Evolutionary conservation across 2,797 vertebrate species (phyloP).

Genomic region (Poeciliopsis gracilis): DNA sequence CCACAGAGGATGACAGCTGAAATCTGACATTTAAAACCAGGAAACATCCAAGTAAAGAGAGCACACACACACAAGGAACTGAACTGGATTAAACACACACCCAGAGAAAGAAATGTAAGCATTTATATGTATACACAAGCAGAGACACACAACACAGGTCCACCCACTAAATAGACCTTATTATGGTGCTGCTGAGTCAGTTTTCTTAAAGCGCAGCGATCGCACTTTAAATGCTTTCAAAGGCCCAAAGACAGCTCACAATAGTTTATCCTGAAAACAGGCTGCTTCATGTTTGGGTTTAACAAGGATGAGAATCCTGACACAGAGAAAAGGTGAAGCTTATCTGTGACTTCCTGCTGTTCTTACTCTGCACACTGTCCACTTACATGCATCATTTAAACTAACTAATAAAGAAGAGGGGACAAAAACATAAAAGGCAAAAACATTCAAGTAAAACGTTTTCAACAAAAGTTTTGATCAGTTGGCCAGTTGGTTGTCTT

Average conservation of each 20-base stretch:
- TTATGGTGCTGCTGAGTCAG: slow-evolving; percentile 28
- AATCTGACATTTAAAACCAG: slow-evolving; percentile 62
- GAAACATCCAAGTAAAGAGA: slow-evolving; percentile 30
- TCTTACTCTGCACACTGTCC: slow-evolving; percentile 31
- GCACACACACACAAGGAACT: neutral
- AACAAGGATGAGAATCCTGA: slow-evolving; percentile 12
- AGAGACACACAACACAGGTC: slow-evolving; percentile 22
- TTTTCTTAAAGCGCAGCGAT: slow-evolving; percentile 49
- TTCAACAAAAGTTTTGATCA: neutral
- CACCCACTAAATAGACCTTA: slow-evolving; percentile 26
- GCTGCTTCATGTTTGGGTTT: slow-evolving; percentile 26
- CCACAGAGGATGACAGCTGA: slow-evolving; percentile 47
- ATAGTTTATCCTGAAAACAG: slow-evolving; percentile 30
- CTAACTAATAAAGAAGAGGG: neutral
- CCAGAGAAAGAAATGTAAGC: neutral
- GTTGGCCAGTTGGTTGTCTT: neutral
- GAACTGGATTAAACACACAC: slow-evolving; percentile 1
- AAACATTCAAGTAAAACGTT: neutral
- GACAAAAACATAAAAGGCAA: neutral
- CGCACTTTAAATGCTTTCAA: slow-evolving; percentile 49
- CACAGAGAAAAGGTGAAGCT: slow-evolving; percentile 11
- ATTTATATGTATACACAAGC: neutral
- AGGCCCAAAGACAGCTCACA: slow-evolving; percentile 43
- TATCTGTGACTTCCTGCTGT: slow-evolving; percentile 22
- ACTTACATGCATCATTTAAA: neutral